Evolutionary conservation across 2,113 vertebrate genomes (phyloP).

Genomic region (Notarius lentiginosus): DNA sequence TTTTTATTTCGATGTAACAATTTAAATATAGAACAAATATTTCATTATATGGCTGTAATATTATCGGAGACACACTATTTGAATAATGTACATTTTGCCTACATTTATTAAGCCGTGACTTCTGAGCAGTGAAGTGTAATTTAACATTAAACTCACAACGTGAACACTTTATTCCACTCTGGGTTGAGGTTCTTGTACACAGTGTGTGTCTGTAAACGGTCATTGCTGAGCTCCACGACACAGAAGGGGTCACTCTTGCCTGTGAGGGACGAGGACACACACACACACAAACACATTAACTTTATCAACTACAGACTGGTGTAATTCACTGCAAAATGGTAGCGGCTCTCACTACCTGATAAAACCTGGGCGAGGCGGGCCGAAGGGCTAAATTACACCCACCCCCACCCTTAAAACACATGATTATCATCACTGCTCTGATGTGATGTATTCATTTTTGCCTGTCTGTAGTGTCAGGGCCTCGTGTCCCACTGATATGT

Average conservation of each 20-base stretch:
- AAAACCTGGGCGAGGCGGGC: slow-evolving; percentile 43
- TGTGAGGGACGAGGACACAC: slow-evolving; percentile 60
- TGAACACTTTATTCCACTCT: slow-evolving; percentile 98
- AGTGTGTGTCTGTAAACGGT: slow-evolving; percentile 92
- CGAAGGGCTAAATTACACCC: slow-evolving; percentile 49
- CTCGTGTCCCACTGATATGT: slow-evolving; percentile 27
- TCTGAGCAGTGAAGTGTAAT: neutral
- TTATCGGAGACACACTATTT: neutral
- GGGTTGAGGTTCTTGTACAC: slow-evolving; percentile 98
- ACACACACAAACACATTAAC: slow-evolving; percentile 43
- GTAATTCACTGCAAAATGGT: slow-evolving; percentile 48
- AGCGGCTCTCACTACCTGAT: slow-evolving; percentile 48
- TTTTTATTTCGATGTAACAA: slow-evolving; percentile 14
- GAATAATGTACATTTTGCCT: slow-evolving; percentile 8
- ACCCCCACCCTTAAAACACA: slow-evolving; percentile 27
- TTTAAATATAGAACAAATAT: slow-evolving; percentile 24
- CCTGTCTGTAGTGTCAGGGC: slow-evolving; percentile 29
- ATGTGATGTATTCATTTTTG: slow-evolving; percentile 59
- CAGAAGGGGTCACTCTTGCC: slow-evolving; percentile 99
- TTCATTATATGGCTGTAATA: neutral
- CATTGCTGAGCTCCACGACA: slow-evolving; percentile 95
- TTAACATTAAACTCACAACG: slow-evolving; percentile 82
- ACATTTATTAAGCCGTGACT: neutral
- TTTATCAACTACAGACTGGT: slow-evolving; percentile 38
- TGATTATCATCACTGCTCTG: slow-evolving; percentile 53